phyloP scores from a whole-genome alignment of 2,797 vertebrate species.

The Chrosomus eos region DNA sequence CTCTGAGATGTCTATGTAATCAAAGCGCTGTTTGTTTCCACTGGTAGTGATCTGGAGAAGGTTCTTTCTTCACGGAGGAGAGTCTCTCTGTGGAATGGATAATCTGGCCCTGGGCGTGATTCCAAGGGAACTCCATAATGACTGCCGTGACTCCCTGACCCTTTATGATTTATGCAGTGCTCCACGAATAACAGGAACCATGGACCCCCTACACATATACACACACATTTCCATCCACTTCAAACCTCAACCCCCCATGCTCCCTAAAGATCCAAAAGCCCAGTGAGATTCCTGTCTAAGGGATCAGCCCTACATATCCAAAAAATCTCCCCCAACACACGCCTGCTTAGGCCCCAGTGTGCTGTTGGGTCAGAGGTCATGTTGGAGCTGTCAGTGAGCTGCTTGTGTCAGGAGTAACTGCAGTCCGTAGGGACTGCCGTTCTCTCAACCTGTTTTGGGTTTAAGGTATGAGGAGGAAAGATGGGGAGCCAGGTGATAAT shows the following conservation, averaged over 20 bases:
- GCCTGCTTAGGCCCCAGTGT: conserved; percentile 75
- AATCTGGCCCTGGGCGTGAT: conserved; percentile 75
- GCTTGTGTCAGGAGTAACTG: conserved; percentile 68
- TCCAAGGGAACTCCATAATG: conserved; percentile 78
- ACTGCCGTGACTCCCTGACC: conserved; percentile 72
- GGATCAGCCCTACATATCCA: conserved; percentile 56
- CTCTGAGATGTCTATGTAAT: conserved; percentile 52
- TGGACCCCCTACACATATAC: conserved; percentile 47
- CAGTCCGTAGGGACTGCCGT: conserved; percentile 58
- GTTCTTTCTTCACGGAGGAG: conserved; percentile 67
- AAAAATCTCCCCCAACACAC: conserved; percentile 58
- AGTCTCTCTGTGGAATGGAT: conserved; percentile 71
- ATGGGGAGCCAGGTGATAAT: conserved; percentile 35
- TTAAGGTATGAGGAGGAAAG: conserved; percentile 48
- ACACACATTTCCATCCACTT: conserved; percentile 55
- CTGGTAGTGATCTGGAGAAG: conserved; percentile 42
- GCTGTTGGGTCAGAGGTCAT: conserved; percentile 74
- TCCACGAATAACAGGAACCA: conserved; percentile 66
- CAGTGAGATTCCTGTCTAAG: conserved; percentile 40
- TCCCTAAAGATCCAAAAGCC: conserved; percentile 51
- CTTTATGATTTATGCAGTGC: conserved; percentile 69
- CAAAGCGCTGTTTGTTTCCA: conserved; percentile 45
- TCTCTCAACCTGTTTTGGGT: conserved; percentile 31
- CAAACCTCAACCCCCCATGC: conserved; percentile 20
- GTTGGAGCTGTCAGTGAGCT: conserved; percentile 72